Evolutionary conservation across 2,888 invertebrate species (phyloP).

Genomic region (Pelosia muscerda): DNA sequence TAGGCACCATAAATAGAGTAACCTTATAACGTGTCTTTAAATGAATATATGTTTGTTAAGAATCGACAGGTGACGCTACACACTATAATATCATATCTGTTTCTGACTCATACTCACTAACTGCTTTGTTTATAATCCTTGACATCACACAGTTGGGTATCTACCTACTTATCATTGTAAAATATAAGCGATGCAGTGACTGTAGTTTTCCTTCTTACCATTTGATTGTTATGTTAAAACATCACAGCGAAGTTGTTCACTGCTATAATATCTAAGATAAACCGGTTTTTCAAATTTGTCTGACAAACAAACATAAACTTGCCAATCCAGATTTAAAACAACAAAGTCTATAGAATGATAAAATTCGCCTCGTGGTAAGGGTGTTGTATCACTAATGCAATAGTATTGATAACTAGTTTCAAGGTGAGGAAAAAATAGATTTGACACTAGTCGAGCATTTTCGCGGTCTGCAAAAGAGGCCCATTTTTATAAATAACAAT

Average conservation of each 20-base stretch:
- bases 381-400: not conserved
- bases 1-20: too few relatives aligned
- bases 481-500: constrained; percentile 19
- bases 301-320: not conserved
- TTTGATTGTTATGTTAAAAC: not conserved
- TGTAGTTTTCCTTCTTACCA: not conserved
- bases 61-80: constrained; percentile 34
- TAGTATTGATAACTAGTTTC: not conserved
- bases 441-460: not conserved
- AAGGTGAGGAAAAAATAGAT: not conserved
- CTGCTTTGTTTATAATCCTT: constrained; percentile 17
- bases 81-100: constrained; percentile 31
- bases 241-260: not conserved
- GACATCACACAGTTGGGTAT: constrained; percentile 9
- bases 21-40: not conserved
- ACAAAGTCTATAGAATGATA: not conserved
- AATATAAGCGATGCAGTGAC: not conserved
- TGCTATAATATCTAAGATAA: not conserved
- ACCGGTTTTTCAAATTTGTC: not conserved
- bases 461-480: constrained; percentile 12
- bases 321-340: not conserved
- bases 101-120: constrained; percentile 13
- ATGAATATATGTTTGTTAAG: constrained; percentile 24
- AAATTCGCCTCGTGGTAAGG: not conserved
- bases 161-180: not conserved